phyloP scores from a whole-genome alignment of 2,113 vertebrate species.

The Hipposideros armiger region DNA sequence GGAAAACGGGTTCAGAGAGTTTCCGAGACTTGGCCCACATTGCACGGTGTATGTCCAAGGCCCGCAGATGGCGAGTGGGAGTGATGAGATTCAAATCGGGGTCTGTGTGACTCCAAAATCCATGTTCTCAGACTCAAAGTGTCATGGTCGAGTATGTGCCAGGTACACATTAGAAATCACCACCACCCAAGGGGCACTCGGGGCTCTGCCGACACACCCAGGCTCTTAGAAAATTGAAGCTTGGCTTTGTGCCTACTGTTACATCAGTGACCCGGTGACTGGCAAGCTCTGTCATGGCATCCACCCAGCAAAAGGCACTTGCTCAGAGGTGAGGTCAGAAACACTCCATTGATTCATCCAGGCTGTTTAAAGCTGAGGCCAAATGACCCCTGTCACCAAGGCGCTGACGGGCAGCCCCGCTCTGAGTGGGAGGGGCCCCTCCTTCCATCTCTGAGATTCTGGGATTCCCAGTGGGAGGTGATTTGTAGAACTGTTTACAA shows the following conservation, averaged over 20 bases:
- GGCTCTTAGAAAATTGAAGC: not conserved
- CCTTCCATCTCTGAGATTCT: not conserved
- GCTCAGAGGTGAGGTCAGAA: not conserved
- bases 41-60: not conserved
- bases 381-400: not conserved
- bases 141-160: no score
- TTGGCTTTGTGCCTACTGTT: not conserved
- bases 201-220: conserved; percentile 7
- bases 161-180: not conserved
- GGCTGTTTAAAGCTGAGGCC: not conserved
- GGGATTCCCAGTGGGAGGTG: not conserved
- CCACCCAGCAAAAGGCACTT: conserved; percentile 7
- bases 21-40: not conserved
- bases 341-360: conserved; percentile 22
- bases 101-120: not conserved
- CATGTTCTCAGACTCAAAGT: not conserved
- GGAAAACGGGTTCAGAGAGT: not conserved
- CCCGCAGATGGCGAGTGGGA: not conserved
- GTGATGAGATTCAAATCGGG: not conserved
- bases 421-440: not conserved
- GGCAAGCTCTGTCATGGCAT: not conserved
- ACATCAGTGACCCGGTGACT: not conserved
- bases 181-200: not conserved
- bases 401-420: not conserved
- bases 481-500: conserved; percentile 68